Conservation (phyloP, 2,888 invertebrate species). For the Eupithecia exiguata region DNA sequence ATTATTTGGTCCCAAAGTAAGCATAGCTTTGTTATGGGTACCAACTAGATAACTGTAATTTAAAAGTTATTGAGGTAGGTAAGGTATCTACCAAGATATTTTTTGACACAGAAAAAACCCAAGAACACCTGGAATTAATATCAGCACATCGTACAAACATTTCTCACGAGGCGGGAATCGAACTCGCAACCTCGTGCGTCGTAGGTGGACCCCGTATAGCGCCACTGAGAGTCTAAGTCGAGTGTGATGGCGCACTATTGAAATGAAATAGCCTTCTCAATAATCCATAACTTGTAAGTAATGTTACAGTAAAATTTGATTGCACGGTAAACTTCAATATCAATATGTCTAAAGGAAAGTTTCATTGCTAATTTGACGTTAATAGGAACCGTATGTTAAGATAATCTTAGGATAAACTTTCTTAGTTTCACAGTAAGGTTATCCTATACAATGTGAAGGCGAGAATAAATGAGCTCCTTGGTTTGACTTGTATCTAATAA, state of each 20-base stretch:
- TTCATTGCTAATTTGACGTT: constrained; percentile 11
- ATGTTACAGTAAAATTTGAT: constrained; percentile 21
- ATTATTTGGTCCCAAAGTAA: background rate
- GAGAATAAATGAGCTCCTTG: background rate
- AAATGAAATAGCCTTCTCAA: background rate
- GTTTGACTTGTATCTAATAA: background rate
- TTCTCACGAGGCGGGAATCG: background rate
- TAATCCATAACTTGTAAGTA: background rate
- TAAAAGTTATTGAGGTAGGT: background rate
- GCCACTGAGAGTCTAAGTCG: background rate
- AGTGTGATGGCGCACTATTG: background rate
- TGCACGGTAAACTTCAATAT: constrained; percentile 22
- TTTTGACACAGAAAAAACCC: background rate
- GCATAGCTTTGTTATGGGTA: background rate
- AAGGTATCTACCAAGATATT: background rate
- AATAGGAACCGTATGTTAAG: background rate
- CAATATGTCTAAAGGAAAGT: constrained; percentile 22
- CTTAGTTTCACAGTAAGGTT: background rate
- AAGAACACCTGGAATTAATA: background rate
- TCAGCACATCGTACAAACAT: background rate
- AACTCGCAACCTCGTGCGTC: background rate
- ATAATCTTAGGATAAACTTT: constrained; percentile 4
- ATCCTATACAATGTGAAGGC: background rate
- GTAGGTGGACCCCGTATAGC: background rate
- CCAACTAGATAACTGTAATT: background rate